A percentile compares a stretch with the other conserved stretches of the same genome.
phyloP scores from a whole-genome alignment of 2,888 invertebrate genomes.

The Andrena bucephala region DNA sequence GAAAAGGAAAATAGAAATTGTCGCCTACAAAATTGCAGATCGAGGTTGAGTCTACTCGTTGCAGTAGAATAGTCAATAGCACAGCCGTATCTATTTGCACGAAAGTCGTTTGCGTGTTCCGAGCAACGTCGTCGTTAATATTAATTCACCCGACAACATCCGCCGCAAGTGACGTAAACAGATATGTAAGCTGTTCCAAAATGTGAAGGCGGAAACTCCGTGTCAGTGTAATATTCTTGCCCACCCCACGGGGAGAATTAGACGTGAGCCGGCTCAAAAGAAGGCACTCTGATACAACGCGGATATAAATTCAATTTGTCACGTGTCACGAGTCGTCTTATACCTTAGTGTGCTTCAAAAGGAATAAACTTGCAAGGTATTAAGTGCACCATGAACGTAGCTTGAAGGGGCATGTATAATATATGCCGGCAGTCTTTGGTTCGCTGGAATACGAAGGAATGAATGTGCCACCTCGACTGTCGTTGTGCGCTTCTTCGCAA shows the following conservation, averaged over 20 bases:
- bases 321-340: constrained; percentile 10
- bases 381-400: background rate
- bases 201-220: background rate
- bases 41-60: background rate
- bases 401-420: background rate
- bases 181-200: background rate
- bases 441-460: no score
- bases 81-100: background rate
- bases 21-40: no score
- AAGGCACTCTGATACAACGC: background rate
- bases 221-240: background rate
- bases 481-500: no score
- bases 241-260: background rate
- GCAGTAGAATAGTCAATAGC: background rate
- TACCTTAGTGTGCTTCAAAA: background rate
- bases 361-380: constrained; percentile 1
- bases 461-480: no score
- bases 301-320: constrained; percentile 32
- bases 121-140: background rate
- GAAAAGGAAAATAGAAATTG: no score
- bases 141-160: background rate
- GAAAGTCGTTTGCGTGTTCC: background rate
- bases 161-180: background rate
- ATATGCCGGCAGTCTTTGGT: background rate
- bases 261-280: background rate